A percentile compares a stretch with the other conserved stretches of the same genome.
phyloP scores from a whole-genome alignment of 2,888 invertebrate genomes.

The Trichopria drosophilae region DNA sequence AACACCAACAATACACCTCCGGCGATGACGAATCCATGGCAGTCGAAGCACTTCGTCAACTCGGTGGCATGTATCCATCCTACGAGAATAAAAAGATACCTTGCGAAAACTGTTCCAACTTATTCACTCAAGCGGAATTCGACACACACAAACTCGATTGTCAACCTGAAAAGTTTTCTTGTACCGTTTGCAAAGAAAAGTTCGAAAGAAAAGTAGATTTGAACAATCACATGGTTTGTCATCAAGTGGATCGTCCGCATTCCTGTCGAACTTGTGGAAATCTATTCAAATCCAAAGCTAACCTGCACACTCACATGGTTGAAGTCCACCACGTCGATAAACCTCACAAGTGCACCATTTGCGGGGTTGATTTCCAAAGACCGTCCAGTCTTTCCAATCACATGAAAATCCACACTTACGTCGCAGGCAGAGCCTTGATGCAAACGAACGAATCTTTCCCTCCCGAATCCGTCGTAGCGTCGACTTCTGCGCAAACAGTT shows the following conservation, averaged over 20 bases:
- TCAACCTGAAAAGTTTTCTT: slow-evolving; percentile 43
- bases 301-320: slow-evolving; percentile 52
- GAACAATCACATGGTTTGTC: slow-evolving; percentile 60
- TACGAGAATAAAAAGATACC: slow-evolving; percentile 50
- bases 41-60: slow-evolving; percentile 58
- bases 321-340: slow-evolving; percentile 49
- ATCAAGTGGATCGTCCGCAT: slow-evolving; percentile 59
- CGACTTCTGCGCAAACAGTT: slow-evolving; percentile 41
- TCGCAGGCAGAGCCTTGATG: slow-evolving; percentile 56
- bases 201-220: slow-evolving; percentile 59
- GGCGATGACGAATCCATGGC: slow-evolving; percentile 58
- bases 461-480: slow-evolving; percentile 36
- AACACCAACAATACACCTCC: slow-evolving; percentile 50
- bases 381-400: slow-evolving; percentile 62
- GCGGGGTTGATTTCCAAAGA: slow-evolving; percentile 58
- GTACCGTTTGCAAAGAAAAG: slow-evolving; percentile 51
- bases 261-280: slow-evolving; percentile 57
- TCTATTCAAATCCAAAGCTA: slow-evolving; percentile 53
- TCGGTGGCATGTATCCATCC: slow-evolving; percentile 57
- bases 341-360: slow-evolving; percentile 57
- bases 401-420: slow-evolving; percentile 60
- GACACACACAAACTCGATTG: slow-evolving; percentile 47
- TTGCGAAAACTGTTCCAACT: slow-evolving; percentile 45
- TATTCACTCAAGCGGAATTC: slow-evolving; percentile 45
- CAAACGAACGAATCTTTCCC: slow-evolving; percentile 41